phyloP scores from a whole-genome alignment of 2,888 invertebrate genomes.

The Dicyrtomina minuta region DNA sequence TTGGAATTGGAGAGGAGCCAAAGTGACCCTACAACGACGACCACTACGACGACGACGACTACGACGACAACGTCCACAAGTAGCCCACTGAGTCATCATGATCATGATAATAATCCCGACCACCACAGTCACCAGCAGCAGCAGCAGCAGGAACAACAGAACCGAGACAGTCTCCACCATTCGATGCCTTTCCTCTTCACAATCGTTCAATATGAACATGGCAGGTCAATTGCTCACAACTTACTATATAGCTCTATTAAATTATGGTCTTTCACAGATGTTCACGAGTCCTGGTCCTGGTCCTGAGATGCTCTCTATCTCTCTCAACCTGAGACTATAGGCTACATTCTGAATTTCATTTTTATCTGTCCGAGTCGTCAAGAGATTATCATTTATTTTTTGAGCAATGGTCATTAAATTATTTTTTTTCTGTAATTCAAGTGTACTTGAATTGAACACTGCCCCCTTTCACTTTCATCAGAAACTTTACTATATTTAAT shows the following conservation, averaged over 20 bases:
- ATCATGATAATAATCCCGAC: conserved; percentile 6
- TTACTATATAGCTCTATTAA: neutral
- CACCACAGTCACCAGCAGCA: conserved; percentile 25
- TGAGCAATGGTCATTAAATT: neutral
- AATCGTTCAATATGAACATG: conserved; percentile 49
- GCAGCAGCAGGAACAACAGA: conserved; percentile 30
- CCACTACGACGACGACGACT: conserved; percentile 21
- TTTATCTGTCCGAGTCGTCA: neutral
- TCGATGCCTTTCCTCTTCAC: conserved; percentile 43
- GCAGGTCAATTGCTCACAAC: conserved; percentile 40
- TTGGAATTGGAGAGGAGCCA: conserved; percentile 46
- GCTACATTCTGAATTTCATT: neutral
- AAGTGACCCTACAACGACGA: conserved; percentile 16
- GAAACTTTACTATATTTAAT: too few species aligned
- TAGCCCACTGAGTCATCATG: conserved; percentile 8
- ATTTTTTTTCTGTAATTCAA: too few species aligned
- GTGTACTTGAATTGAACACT: too few species aligned
- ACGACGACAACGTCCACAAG: conserved; percentile 9
- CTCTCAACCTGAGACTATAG: too few species aligned
- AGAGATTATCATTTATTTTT: neutral
- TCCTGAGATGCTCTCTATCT: too few species aligned
- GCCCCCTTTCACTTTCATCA: too few species aligned
- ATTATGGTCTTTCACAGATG: neutral
- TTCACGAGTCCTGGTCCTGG: neutral
- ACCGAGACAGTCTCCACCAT: conserved; percentile 24